Base-by-base conservation (phyloP, 2,888 invertebrate genomes). In the Heliconius charithonia region DNA sequence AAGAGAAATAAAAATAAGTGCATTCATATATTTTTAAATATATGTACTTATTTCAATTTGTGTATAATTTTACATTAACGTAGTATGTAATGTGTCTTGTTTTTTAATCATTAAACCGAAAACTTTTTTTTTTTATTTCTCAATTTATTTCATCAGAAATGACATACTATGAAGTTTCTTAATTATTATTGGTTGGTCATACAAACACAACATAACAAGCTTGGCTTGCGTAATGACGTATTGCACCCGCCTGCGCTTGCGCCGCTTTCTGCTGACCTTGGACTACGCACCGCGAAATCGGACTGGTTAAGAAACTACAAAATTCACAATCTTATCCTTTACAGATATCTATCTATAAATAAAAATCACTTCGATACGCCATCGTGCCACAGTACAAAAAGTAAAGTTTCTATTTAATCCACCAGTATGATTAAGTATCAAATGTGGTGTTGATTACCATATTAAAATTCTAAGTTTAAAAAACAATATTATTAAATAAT, bases 131-230 rank as follows among this genome's bases (percentile, higher is more conserved):
- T 37, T 37, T 37, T 37, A 37, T 37, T 37, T 37, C 41, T 12
- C 45, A 22, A 41, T 41, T 65, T 16, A 66, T 66, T 70, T 56
- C 59, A 76, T 45, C 45, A 79, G 56, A 62, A 37, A 75, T 56
- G 37, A 41, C 19, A 62, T 45, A 66, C 66, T 70, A 67, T 59
- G n/a, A 70, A 66, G 72, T 78, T 76, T 70, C 67, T 65, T 75
- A 72, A 79, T 79, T 77, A 81, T 76, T 79, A 77, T 80, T 45
- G 41, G 75, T 41, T 69, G 75, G 75, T 81, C 79, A 79, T 69
- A 63, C 45, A 2, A 75, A 79, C 45, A 76, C 7, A 75, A 81
- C 45, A 76, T 71, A 76, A 82, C 73, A 74, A 76, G 70, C 76
- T 76, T 80, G 73, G 77, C 79, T 82, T 80, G 66, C 19, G 74